phyloP scores from a whole-genome alignment of 2,797 vertebrate species.

The Alauda arvensis region DNA sequence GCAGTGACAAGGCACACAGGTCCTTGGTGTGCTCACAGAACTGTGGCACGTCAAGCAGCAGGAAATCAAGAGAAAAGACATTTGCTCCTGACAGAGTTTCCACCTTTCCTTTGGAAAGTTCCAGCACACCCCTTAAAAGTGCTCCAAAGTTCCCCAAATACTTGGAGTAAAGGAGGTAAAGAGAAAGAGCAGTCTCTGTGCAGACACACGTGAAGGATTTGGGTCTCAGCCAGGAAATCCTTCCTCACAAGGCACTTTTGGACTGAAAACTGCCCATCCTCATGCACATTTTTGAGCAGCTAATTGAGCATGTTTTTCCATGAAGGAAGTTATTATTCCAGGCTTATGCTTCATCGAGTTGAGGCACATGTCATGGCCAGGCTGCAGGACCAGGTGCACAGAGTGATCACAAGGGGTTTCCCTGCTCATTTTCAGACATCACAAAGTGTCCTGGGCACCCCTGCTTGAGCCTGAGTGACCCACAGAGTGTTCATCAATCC shows the following conservation, averaged over 20 bases:
- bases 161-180: neutral
- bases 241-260: neutral
- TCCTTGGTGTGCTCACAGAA: neutral
- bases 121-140: neutral
- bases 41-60: fast-evolving
- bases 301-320: slow-evolving; percentile 19
- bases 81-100: neutral
- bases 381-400: neutral
- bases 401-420: neutral
- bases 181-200: neutral
- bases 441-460: neutral
- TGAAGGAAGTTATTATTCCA: slow-evolving; percentile 9
- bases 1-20: neutral
- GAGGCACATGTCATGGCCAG: neutral
- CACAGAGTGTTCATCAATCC: neutral
- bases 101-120: neutral
- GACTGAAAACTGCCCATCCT: neutral
- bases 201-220: neutral
- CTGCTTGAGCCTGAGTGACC: neutral
- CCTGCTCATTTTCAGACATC: neutral
- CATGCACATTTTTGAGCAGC: neutral
- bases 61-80: neutral
- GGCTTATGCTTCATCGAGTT: neutral
- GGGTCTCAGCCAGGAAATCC: neutral
- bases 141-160: neutral